Evolutionary conservation across 2,888 invertebrate genomes (phyloP).

Genomic region (Cryptocheilus praepositus): DNA sequence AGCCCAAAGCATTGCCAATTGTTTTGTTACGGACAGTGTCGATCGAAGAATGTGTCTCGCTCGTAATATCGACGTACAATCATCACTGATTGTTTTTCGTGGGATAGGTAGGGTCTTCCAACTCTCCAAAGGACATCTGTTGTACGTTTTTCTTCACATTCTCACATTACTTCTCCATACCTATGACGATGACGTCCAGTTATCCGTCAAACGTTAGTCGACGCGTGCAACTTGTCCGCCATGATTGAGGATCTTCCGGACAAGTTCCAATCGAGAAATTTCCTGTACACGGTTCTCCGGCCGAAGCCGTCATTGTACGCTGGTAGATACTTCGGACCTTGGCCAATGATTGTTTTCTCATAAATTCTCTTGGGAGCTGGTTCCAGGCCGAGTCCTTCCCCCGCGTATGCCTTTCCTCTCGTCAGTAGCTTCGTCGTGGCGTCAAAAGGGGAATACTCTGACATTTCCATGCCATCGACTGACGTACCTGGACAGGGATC

Average conservation of each 20-base stretch:
- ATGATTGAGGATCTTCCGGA: slow-evolving; percentile 16
- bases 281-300: slow-evolving; percentile 23
- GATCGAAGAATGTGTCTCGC: too few species aligned
- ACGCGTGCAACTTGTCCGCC: slow-evolving; percentile 21
- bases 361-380: slow-evolving; percentile 9
- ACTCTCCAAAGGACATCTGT: too few species aligned
- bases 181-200: neutral
- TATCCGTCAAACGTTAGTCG: slow-evolving; percentile 39
- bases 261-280: slow-evolving; percentile 23
- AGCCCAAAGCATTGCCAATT: too few species aligned
- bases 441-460: neutral
- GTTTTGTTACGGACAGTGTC: too few species aligned
- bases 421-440: neutral
- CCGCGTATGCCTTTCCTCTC: slow-evolving; percentile 9
- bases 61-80: too few species aligned
- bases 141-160: too few species aligned
- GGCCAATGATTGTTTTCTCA: slow-evolving; percentile 13
- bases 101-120: too few species aligned
- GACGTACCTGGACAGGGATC: neutral
- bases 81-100: too few species aligned
- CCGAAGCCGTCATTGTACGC: slow-evolving; percentile 34
- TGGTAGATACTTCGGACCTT: slow-evolving; percentile 35
- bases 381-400: slow-evolving; percentile 12
- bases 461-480: neutral
- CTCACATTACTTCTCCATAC: too few species aligned